These are phyloP conservation scores for Poicephalus meyeri DNA, from an alignment of 2,113 vertebrate genomes.

Conservation along the genomic window DNA sequence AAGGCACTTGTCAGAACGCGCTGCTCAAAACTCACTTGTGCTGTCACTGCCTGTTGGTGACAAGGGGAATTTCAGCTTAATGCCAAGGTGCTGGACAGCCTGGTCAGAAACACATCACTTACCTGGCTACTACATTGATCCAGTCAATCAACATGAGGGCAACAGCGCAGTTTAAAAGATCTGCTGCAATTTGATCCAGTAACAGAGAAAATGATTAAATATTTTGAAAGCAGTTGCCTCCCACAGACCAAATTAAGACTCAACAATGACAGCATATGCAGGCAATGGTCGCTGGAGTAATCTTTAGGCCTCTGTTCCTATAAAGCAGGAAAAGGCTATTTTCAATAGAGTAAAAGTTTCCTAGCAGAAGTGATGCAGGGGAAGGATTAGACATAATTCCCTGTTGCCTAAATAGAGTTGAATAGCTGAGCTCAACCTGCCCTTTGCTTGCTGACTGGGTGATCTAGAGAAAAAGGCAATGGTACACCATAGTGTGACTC, in stretches of 20 bases:
- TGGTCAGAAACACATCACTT: rapidly evolving
- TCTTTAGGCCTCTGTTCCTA: neutral
- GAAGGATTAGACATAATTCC: neutral
- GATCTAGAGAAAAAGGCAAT: neutral
- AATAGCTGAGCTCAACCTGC: neutral
- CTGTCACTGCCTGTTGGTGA: neutral
- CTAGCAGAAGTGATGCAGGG: neutral
- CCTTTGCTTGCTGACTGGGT: neutral
- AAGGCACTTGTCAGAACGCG: neutral
- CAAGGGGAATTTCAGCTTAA: neutral
- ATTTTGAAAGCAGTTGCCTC: neutral
- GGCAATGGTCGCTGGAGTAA: neutral
- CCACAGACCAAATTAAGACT: neutral
- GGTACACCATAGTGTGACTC: neutral
- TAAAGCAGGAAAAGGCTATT: neutral
- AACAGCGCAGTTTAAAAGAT: neutral
- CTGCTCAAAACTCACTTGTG: neutral
- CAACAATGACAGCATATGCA: rapidly evolving
- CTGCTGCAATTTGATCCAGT: too few species aligned
- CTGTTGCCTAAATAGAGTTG: neutral
- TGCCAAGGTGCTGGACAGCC: neutral
- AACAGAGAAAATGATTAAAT: neutral
- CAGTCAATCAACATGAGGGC: neutral
- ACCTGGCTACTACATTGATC: neutral
- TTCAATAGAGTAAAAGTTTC: neutral